Evolutionary conservation across 2,797 vertebrate species (phyloP), one percentile per base, ranked within the genome.

Genomic region (Tolypeutes matacus): DNA sequence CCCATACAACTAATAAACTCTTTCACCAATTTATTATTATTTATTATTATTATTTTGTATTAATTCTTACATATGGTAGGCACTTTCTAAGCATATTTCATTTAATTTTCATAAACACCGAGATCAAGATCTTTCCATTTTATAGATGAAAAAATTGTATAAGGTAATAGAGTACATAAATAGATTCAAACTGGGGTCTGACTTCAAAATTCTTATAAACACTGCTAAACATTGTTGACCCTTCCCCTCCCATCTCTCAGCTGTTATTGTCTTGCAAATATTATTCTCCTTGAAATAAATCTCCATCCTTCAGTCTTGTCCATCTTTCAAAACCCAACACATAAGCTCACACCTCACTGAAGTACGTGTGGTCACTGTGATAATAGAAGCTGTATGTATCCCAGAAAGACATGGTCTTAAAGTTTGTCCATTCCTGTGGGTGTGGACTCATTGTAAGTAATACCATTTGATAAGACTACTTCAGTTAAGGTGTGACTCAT

Each of bases 51-150:
- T 90, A 27, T 39, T 82, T 69, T 81, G 25, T 56, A 29, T 46
- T 77, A 62, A 1, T 23, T 46, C 62, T 58, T 70, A 10, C 0
- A 51, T 62, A 0, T 69, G 27, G n/a, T 14, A 88, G 7, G 0
- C 18, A 62, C 31, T 23, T 83, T 65, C 25, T 77, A 4, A 62
- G 3, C 31, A 62, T 25, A 64, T 46, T 77, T 53, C 15, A 34
- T 64, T 92, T 67, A 72, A 60, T 89, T 81, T 86, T 86, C 73
- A 31, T 65, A 46, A 86, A 85, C 53, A 42, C 31, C 46, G 7
- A 64, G 18, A 86, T 70, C 1, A 3, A 12, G 67, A 23, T 51
- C 21, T 81, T 76, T 90, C 10, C 75, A 62, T 29, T 82, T 84
- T 67, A 36, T 42, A 86, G 21, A 34, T 49, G 39, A 90, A 83